Evolutionary conservation across 2,888 invertebrate genomes (phyloP).

Genomic region (Nasonia oneida): DNA sequence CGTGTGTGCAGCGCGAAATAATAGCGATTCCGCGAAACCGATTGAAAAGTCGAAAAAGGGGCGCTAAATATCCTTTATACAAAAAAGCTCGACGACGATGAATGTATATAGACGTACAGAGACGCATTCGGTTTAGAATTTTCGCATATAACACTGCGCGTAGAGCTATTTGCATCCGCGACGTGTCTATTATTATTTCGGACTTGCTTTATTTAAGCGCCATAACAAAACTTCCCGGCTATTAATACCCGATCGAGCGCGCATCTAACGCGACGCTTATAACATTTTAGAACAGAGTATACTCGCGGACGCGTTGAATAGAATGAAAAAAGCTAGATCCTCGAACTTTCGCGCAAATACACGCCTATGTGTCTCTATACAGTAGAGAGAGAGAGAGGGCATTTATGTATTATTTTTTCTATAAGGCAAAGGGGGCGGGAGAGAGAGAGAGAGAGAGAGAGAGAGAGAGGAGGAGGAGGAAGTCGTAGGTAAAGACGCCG

Average conservation of each 20-base stretch:
- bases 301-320: too few species aligned
- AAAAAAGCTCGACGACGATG: not conserved
- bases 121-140: constrained; percentile 18
- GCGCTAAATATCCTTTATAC: not conserved
- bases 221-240: constrained; percentile 47
- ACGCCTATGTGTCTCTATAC: not conserved
- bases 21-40: not conserved
- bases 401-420: not conserved
- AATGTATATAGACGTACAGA: not conserved
- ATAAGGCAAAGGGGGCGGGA: not conserved
- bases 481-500: constrained; percentile 17
- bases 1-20: not conserved
- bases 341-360: not conserved
- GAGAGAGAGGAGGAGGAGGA: not conserved
- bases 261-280: not conserved
- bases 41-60: not conserved
- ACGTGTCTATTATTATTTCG: constrained; percentile 56
- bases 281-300: too few species aligned
- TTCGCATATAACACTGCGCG: not conserved
- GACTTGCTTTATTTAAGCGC: constrained; percentile 54
- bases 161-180: constrained; percentile 52
- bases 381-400: too few species aligned
- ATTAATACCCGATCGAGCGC: constrained; percentile 42
- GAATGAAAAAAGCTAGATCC: not conserved
- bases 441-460: too few species aligned